Evolutionary conservation across 1,140 invertebrate genomes (phyloP), one percentile per base, ranked within the genome.

Genomic region (Hyphantria cunea): DNA sequence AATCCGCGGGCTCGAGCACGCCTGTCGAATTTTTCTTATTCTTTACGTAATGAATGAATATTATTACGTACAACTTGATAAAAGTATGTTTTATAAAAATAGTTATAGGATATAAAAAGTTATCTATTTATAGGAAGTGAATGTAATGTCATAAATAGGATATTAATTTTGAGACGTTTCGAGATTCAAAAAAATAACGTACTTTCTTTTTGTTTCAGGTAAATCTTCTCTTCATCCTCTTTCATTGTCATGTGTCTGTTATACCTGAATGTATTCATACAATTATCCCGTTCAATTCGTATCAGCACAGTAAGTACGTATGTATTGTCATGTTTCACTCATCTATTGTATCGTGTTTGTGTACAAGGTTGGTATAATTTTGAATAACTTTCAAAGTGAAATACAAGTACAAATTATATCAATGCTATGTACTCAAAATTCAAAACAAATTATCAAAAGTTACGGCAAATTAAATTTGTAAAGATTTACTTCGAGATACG

Each of bases 21-120:
- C 70, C 70, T 76, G 66, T 74, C 64, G 60, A 72, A 69, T 71
- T 76, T 72, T 62, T 72, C 66, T 61, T 64, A 49, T 51, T 51
- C 34, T 53, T 59, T 51, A 37, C 48, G 48, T 60, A 60, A 60
- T 60, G 25, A 60, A 60, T 51, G 56, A 51, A 51, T 60, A 60
- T 41, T 42, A 17, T 44, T 50, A 51, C 45, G 32, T 17, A 0
- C 31, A 51, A 51, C 17, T 14, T 41, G 25, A 39, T 32, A 6
- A 25, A 58, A 14, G 10, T 4, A 10, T 12, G 13, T 25, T 25
- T 25, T 25, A 25, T 25, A 5, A 1, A 1, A 25, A 25, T 25
- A 25, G 17, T 25, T 25, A 1, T 25, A 3, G 5, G 17, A 25
- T 5, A 25, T 25, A 25, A 25, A 25, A 25, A 25, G 5, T 25